phyloP scores from a whole-genome alignment of 2,113 vertebrate genomes.

The Gasterosteus aculeatus region DNA sequence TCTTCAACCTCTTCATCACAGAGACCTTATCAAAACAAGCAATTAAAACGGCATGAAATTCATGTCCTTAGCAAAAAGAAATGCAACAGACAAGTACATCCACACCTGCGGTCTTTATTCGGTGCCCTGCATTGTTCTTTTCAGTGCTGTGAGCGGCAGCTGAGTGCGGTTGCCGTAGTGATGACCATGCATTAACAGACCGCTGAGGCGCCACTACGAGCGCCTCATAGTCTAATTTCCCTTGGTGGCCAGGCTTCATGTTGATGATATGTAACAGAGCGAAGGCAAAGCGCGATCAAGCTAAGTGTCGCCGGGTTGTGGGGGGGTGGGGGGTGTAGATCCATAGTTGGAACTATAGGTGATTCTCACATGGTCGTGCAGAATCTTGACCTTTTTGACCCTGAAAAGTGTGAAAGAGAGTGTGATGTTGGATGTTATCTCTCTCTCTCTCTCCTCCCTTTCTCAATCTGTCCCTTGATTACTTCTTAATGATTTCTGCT shows the following conservation, averaged over 20 bases:
- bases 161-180: constrained; percentile 26
- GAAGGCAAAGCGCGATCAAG: constrained; percentile 47
- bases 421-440: constrained; percentile 11
- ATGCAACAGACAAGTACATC: background rate
- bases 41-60: constrained; percentile 16
- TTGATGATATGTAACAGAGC: constrained; percentile 50
- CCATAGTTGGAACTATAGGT: constrained; percentile 23
- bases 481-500: constrained; percentile 87
- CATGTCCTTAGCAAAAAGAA: background rate
- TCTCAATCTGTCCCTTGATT: constrained; percentile 81
- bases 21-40: constrained; percentile 4
- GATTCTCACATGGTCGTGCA: constrained; percentile 14
- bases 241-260: constrained; percentile 45
- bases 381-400: constrained; percentile 52
- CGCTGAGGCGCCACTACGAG: constrained; percentile 38
- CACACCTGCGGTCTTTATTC: constrained; percentile 11
- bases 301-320: constrained; percentile 37
- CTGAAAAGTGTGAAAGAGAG: constrained; percentile 46
- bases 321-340: constrained; percentile 3
- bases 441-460: constrained; percentile 53
- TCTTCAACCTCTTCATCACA: constrained; percentile 6
- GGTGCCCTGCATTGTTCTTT: constrained; percentile 29
- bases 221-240: constrained; percentile 51
- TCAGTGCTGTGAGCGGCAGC: constrained; percentile 43
- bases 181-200: constrained; percentile 59